Evolutionary conservation across 2,113 vertebrate species (phyloP), one percentile per base, ranked within the genome.

Genomic region (Mystacornis crossleyi): DNA sequence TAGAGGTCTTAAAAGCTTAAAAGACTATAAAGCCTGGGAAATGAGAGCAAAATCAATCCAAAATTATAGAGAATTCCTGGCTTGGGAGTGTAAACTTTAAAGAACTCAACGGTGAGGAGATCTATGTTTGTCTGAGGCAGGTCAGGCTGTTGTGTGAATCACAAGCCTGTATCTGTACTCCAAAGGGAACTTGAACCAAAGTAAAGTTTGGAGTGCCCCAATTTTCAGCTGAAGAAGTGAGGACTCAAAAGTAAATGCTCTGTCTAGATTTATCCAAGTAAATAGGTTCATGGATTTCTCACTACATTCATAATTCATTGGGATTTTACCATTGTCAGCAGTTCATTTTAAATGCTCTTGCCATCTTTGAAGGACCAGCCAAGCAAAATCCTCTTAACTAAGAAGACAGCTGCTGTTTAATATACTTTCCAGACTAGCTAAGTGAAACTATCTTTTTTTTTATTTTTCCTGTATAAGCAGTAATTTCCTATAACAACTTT

Each of bases 311-410:
- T 93, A 95, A 96, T 90, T 94, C 74, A 86, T 60, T 64, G 42
- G 55, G 51, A 86, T 86, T 95, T 93, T 78, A 65, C 73, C 14
- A 67, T 88, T 90, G 86, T 69, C 90, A 90, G 50, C 54, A 72
- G 54, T 74, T 90, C 54, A 60, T 62, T 94, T 95, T 43, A 90
- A 87, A 95, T 70, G 38, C 34, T 93, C 5, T 87, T 95, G 50
- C 33, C 42, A 82, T 75, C 66, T 94, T 70, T 86, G 87, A 88
- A 90, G 66, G 82, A 88, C 84, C 42, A 97, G 74, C 23, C 78
- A 91, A 88, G 88, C 5, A 85, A 94, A 96, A 95, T 95, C 90
- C 64, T 92, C 87, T 93, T 90, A 94, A 89, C 74, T 81, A 86
- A 82, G 58, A 92, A 33, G 73, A 82, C 54, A 95, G 66, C 21